Evolutionary conservation across 2,888 invertebrate genomes (phyloP).

Genomic region (Norana najaformis): DNA sequence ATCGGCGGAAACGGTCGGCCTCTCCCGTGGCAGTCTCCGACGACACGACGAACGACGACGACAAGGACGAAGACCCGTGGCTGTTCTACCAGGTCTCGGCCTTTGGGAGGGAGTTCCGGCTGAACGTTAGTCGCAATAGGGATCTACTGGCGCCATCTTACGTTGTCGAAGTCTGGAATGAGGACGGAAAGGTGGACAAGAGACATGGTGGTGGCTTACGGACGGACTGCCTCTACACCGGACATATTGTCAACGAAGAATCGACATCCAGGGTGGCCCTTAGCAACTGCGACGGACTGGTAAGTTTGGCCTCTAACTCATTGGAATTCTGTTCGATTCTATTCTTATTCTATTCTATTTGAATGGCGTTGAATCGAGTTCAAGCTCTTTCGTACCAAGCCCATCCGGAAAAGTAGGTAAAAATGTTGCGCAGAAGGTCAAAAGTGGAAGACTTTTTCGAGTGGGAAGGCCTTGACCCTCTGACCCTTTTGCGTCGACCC

Average conservation of each 20-base stretch:
- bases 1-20: not conserved
- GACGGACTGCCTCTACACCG: constrained; percentile 54
- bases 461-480: no score
- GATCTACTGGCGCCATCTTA: constrained; percentile 52
- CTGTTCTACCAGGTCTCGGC: constrained; percentile 56
- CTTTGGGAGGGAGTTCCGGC: constrained; percentile 56
- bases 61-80: constrained; percentile 21
- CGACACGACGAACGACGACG: not conserved
- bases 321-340: not conserved
- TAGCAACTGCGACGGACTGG: constrained; percentile 59
- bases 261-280: constrained; percentile 54
- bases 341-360: not conserved
- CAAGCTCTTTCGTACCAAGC: no score
- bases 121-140: constrained; percentile 54
- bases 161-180: constrained; percentile 51
- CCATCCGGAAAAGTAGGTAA: no score
- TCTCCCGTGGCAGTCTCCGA: not conserved
- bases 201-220: constrained; percentile 34
- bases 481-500: no score
- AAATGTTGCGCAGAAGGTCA: no score
- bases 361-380: no score
- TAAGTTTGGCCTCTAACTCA: not conserved
- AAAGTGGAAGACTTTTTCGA: no score
- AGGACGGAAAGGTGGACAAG: constrained; percentile 29
- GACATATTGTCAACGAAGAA: constrained; percentile 46